phyloP scores from a whole-genome alignment of 2,797 vertebrate genomes.

The Thripadectes ignobilis region DNA sequence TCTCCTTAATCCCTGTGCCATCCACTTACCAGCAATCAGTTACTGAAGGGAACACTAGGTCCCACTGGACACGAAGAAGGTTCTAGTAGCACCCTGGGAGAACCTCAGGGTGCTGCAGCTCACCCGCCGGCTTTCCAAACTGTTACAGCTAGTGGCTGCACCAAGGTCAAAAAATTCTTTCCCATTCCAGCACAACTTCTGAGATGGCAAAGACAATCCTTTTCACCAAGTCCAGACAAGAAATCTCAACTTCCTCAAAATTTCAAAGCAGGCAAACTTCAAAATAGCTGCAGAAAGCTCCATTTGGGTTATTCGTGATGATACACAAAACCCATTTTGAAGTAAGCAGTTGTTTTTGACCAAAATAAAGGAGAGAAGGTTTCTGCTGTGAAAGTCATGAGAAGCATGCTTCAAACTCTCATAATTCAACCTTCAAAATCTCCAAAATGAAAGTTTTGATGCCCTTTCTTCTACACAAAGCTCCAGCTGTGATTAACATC shows the following conservation, averaged over 20 bases:
- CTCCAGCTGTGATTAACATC: neutral
- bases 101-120: neutral
- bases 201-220: neutral
- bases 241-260: neutral
- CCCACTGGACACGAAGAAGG: neutral
- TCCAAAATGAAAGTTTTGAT: neutral
- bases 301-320: neutral
- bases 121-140: neutral
- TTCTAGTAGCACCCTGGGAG: rapidly evolving
- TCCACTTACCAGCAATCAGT: neutral
- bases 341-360: neutral
- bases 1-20: neutral
- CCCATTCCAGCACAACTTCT: neutral
- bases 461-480: neutral
- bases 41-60: neutral
- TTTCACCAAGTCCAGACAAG: neutral
- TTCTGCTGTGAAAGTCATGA: neutral
- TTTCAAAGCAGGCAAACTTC: neutral
- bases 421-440: neutral
- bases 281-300: neutral
- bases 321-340: neutral
- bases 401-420: neutral
- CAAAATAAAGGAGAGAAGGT: neutral
- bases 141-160: neutral
- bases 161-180: neutral